Base-by-base conservation (phyloP, 2,888 invertebrate genomes). In the Cepaea hortensis region DNA sequence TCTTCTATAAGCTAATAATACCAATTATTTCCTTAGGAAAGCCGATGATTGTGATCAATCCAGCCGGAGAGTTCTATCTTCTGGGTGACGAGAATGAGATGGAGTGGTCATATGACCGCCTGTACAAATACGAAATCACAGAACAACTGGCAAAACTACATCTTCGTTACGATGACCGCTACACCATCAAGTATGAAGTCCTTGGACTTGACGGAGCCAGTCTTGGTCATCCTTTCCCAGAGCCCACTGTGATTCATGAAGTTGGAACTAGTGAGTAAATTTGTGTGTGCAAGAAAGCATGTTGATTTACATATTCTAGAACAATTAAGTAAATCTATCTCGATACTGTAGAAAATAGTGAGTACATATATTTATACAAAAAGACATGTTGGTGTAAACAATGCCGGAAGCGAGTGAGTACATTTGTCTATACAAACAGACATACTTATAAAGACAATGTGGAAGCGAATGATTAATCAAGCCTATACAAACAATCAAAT, bases 11-110 rank as follows among this genome's bases (percentile, higher is more conserved):
- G 35, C 35, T 35, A 35, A 35, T 35, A 35, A 35, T 55, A 55
- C 11, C 11, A 55, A 55, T 55, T 55, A 55, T 55, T 55, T 55
- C 55, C 55, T 55, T 55, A 76, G 82, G 68, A 61, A 48, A 23
- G 50, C 68, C n/a, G 73, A 79, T n/a, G 77, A 77, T 48, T n/a
- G 50, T 11, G 46, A 85, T 62, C 62, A 89, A 89, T 77, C 9
- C 81, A 20, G 89, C 87, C 46, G 89, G 88, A 5, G 86, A 88
- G 35, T 85, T 90, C 70, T 88, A 87, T 35, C 72, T 90, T 23
- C 87, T 90, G 15, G 90, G 90, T 50, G 90, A 88, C 20, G 86
- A 83, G 48, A 80, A 88, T 48, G 90, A 90, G 81, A 90, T 90
- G 89, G 84, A 85, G 0, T 90, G 89, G 89, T 70, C 72, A 46